Percentiles rank a stretch among this genome's conserved stretches.
phyloP scores from a whole-genome alignment of 2,888 invertebrate species.

The Drosophila paramelanica region DNA sequence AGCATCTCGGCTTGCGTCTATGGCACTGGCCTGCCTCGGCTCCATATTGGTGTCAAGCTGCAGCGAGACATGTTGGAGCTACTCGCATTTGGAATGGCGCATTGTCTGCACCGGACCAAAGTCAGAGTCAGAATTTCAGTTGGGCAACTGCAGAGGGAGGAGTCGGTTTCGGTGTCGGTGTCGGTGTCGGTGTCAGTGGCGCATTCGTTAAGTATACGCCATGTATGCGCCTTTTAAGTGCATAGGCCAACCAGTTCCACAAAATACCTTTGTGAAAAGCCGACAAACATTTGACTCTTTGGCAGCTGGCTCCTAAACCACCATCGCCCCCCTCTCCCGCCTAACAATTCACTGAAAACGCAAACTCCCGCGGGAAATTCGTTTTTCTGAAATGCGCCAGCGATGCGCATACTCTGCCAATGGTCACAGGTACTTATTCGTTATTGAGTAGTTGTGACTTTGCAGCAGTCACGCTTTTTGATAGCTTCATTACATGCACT shows the following conservation, averaged over 20 bases:
- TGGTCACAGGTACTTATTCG: conserved; percentile 6
- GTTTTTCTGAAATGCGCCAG: background rate
- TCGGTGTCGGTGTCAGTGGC: conserved; percentile 56
- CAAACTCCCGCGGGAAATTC: conserved; percentile 30
- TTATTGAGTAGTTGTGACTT: conserved; percentile 10
- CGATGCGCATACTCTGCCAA: conserved; percentile 22
- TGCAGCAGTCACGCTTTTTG: conserved; percentile 33
- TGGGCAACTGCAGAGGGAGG: background rate
- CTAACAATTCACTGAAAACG: background rate
- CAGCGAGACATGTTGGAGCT: conserved; percentile 60
- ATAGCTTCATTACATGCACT: conserved; percentile 34
- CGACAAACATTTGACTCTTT: conserved; percentile 63
- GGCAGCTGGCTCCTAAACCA: conserved; percentile 17
- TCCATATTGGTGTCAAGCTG: conserved; percentile 75
- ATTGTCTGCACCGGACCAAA: conserved; percentile 41
- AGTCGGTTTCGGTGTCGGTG: conserved; percentile 1
- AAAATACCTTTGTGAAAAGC: conserved; percentile 65
- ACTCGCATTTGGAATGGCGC: conserved; percentile 72
- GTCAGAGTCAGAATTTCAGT: conserved; percentile 5
- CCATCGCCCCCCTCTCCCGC: background rate
- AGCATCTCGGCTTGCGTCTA: conserved; percentile 28
- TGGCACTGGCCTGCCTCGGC: conserved; percentile 18
- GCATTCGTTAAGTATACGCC: conserved; percentile 78
- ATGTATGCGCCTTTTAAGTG: conserved; percentile 70
- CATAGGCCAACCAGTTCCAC: conserved; percentile 65